These are phyloP conservation scores for Balaeniceps rex DNA, from an alignment of 2,113 vertebrate species.

Conservation along the genomic window DNA sequence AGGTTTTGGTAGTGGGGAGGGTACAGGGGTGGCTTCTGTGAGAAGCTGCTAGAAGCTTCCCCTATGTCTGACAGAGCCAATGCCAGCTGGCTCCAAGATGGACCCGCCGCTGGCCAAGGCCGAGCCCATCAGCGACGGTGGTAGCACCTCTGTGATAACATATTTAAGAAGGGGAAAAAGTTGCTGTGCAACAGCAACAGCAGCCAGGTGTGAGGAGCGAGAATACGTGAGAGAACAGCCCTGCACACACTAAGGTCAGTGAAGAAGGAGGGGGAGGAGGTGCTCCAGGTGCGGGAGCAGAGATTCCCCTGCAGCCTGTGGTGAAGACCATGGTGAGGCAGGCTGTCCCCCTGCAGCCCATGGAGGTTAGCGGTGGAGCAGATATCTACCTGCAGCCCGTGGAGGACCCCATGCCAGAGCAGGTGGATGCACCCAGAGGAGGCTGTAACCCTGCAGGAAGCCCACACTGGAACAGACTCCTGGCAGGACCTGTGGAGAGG, in stretches of 20 bases:
- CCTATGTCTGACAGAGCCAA: rapidly evolving
- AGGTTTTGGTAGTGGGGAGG: background rate
- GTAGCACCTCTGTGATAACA: background rate
- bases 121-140: rapidly evolving
- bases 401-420: background rate
- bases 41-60: background rate
- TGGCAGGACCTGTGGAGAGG: background rate
- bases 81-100: rapidly evolving
- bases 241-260: background rate
- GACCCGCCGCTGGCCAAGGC: background rate
- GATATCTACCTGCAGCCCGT: background rate
- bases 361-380: background rate
- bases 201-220: background rate
- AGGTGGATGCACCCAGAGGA: background rate
- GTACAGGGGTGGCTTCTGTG: background rate
- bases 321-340: background rate
- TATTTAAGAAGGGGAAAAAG: background rate
- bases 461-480: background rate
- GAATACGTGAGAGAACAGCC: background rate
- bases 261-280: background rate
- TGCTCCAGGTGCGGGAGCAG: rapidly evolving
- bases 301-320: background rate
- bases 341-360: background rate
- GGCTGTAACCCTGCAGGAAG: background rate
- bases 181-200: background rate